A percentile compares a stretch with the other conserved stretches of the same genome.
Evolutionary conservation across 2,888 invertebrate species (phyloP).

Genomic region (Synergus gifuensis): DNA sequence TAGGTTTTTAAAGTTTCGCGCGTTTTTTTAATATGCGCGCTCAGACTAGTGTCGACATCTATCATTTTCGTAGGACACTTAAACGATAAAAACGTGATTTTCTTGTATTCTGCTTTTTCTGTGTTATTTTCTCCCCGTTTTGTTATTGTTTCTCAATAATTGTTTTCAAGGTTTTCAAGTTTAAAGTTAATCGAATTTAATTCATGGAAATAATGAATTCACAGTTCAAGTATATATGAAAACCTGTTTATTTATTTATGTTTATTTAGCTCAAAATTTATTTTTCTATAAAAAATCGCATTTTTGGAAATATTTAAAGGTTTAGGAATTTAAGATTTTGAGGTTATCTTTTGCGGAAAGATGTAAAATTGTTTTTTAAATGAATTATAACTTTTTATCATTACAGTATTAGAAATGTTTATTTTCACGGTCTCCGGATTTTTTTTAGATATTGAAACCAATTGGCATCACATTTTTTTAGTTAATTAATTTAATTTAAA

Average conservation of each 20-base stretch:
- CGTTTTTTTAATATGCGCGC: neutral
- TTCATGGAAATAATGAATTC: neutral
- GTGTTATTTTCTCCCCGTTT: neutral
- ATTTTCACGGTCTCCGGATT: too few species aligned
- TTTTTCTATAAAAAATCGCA: neutral
- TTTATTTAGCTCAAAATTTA: neutral
- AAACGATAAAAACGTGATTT: neutral
- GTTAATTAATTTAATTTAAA: too few species aligned
- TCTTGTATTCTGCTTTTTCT: too few species aligned
- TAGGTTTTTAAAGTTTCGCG: neutral
- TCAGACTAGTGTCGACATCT: neutral
- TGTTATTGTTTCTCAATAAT: too few species aligned
- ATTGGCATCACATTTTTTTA: too few species aligned
- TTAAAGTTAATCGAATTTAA: neutral
- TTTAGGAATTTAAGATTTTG: neutral
- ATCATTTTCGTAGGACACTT: neutral
- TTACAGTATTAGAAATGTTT: too few species aligned
- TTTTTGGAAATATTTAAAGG: neutral
- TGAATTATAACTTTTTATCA: neutral
- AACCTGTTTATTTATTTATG: neutral
- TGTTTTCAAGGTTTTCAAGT: neutral
- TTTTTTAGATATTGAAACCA: too few species aligned
- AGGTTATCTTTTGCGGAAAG: slow-evolving; percentile 1
- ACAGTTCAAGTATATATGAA: slow-evolving; percentile 12
- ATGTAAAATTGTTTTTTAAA: neutral